phyloP scores from a whole-genome alignment of 2,797 vertebrate genomes.

The Steatocranus sp. region DNA sequence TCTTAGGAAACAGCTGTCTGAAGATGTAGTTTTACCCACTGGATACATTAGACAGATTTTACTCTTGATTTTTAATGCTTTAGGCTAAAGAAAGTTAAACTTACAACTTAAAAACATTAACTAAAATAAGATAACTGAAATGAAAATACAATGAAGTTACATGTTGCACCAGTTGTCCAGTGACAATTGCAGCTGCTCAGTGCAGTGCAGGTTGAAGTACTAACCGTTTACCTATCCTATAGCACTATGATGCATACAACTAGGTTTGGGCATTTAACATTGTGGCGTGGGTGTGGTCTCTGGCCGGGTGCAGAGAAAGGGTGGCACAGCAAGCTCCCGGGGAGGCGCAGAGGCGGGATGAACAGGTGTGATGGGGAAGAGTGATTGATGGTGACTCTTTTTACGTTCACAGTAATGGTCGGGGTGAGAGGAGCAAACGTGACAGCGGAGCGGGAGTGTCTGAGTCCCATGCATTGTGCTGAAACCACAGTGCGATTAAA shows the following conservation, averaged over 20 bases:
- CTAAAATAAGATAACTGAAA: not conserved
- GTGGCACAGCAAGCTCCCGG: fast-evolving
- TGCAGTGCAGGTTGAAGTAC: not conserved
- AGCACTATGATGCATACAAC: not conserved
- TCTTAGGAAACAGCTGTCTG: not conserved
- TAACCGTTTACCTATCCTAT: not conserved
- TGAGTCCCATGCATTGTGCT: not conserved
- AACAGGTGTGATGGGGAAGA: not conserved
- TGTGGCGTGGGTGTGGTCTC: not conserved
- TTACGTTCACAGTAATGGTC: not conserved
- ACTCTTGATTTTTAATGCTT: not conserved
- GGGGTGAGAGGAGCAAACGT: not conserved
- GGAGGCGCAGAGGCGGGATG: not conserved
- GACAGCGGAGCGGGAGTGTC: not conserved
- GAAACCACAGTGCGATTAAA: not conserved
- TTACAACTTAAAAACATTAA: not conserved
- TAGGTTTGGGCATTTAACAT: not conserved
- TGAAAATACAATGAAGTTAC: not conserved
- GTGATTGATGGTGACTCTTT: not conserved
- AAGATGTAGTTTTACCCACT: not conserved
- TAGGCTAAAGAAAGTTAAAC: not conserved
- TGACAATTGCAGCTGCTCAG: not conserved
- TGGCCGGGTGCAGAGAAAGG: not conserved
- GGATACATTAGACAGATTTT: not conserved
- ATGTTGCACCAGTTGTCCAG: not conserved